Conservation (phyloP, 1,140 invertebrate species). For the Ceratina calcarata region DNA sequence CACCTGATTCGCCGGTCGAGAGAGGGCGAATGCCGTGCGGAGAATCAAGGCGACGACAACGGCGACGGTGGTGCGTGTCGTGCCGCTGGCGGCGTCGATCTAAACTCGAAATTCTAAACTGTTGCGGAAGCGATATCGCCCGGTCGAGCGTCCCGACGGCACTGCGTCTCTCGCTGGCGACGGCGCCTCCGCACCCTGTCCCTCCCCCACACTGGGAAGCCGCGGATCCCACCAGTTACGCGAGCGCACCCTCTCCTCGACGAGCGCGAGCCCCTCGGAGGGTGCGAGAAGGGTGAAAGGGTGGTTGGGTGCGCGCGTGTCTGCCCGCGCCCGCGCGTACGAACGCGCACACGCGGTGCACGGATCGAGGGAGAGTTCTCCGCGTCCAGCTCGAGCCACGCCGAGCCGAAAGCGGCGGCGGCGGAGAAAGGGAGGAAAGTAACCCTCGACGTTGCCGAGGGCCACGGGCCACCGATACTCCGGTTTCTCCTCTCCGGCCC, state of each 20-base stretch:
- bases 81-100: constrained; percentile 22
- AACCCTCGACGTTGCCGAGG: constrained; percentile 77
- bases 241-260: constrained; percentile 4
- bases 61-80: background rate
- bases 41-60: background rate
- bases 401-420: constrained; percentile 24
- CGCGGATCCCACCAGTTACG: constrained; percentile 18
- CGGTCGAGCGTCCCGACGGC: constrained; percentile 78
- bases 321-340: constrained; percentile 37
- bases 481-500: background rate
- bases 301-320: constrained; percentile 21
- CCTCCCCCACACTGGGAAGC: constrained; percentile 58
- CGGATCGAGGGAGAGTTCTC: background rate
- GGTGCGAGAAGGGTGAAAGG: background rate
- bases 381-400: background rate
- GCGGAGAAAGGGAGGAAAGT: constrained; percentile 71
- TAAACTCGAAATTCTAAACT: background rate
- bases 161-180: constrained; percentile 77
- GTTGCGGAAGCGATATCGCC: constrained; percentile 62
- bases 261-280: constrained; percentile 1
- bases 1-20: too few relatives aligned
- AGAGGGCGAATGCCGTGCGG: background rate
- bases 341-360: background rate
- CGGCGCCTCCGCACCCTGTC: constrained; percentile 75
- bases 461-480: constrained; percentile 59